A percentile compares a stretch with the other conserved stretches of the same genome.
Conservation (phyloP, 2,113 vertebrate genomes). For the Xyliphius kryptos region DNA sequence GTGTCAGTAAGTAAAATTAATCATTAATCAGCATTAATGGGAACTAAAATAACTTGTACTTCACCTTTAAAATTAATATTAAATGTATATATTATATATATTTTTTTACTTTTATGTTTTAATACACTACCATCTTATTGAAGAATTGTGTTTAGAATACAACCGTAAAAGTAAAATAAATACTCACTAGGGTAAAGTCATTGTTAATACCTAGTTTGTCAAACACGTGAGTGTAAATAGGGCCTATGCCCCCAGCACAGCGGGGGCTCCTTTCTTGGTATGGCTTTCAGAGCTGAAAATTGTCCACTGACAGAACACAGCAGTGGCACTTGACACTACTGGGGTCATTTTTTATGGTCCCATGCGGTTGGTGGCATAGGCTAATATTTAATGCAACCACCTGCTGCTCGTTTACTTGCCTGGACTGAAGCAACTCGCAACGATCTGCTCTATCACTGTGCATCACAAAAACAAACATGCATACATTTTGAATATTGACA, state of each 20-base stretch:
- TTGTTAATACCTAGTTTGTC: slow-evolving; percentile 31
- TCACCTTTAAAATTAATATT: too few relatives aligned
- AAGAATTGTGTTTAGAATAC: neutral
- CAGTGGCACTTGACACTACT: slow-evolving; percentile 14
- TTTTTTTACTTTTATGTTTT: too few relatives aligned
- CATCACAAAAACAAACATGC: neutral
- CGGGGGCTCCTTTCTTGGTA: slow-evolving; percentile 11
- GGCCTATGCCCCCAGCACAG: slow-evolving; percentile 15
- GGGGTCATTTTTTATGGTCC: slow-evolving; percentile 47
- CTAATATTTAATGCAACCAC: slow-evolving; percentile 42
- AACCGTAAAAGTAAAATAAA: neutral
- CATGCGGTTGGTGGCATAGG: slow-evolving; percentile 40
- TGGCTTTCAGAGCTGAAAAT: slow-evolving; percentile 28
- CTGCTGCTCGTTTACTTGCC: slow-evolving; percentile 39
- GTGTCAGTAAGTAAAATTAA: too few relatives aligned
- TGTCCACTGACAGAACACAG: slow-evolving; percentile 22
- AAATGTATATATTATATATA: too few relatives aligned
- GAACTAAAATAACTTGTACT: too few relatives aligned
- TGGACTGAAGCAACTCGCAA: slow-evolving; percentile 40
- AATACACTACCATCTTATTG: too few relatives aligned
- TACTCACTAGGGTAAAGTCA: slow-evolving; percentile 8
- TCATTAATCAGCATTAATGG: too few relatives aligned
- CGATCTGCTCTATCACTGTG: slow-evolving; percentile 5
- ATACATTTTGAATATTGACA: neutral
- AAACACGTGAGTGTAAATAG: slow-evolving; percentile 27